Percentiles rank a stretch among this genome's conserved stretches.
phyloP scores from a whole-genome alignment of 1,140 invertebrate species.

The Eupeodes corollae region DNA sequence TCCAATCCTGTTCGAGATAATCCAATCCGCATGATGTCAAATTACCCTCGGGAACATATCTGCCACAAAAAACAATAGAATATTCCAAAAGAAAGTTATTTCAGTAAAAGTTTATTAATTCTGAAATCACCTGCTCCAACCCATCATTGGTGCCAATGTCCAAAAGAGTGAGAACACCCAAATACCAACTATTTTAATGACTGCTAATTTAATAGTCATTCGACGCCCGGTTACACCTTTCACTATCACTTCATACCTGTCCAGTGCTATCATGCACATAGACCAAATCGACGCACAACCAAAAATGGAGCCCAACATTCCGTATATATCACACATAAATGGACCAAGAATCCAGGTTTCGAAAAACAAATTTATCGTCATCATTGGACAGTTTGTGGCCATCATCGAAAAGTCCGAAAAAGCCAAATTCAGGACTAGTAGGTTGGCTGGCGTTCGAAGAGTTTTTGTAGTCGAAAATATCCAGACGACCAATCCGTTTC shows the following conservation, averaged over 20 bases:
- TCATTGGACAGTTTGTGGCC: conserved; percentile 54
- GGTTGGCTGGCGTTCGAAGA: conserved; percentile 59
- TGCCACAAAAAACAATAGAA: conserved; percentile 6
- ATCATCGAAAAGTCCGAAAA: conserved; percentile 68
- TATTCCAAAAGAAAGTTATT: too few species aligned
- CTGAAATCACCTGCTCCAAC: conserved; percentile 59
- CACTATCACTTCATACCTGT: conserved; percentile 62
- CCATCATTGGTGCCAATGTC: conserved; percentile 57
- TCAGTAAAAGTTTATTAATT: too few species aligned
- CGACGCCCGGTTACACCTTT: conserved; percentile 55
- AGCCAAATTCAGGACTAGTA: conserved; percentile 63
- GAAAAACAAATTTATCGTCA: conserved; percentile 61
- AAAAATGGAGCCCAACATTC: conserved; percentile 58
- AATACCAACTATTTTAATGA: conserved; percentile 50
- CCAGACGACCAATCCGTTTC: conserved; percentile 66
- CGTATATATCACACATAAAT: conserved; percentile 61
- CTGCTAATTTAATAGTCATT: conserved; percentile 50
- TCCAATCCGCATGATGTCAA: conserved; percentile 64
- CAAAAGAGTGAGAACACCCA: conserved; percentile 54
- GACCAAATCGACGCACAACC: conserved; percentile 66
- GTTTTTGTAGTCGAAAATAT: conserved; percentile 60
- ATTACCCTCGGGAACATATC: conserved; percentile 64
- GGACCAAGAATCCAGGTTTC: conserved; percentile 59
- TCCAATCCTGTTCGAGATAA: conserved; percentile 49
- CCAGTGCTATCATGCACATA: conserved; percentile 56